Conservation (phyloP, 2,888 invertebrate species). For the Craniophora ligustri region DNA sequence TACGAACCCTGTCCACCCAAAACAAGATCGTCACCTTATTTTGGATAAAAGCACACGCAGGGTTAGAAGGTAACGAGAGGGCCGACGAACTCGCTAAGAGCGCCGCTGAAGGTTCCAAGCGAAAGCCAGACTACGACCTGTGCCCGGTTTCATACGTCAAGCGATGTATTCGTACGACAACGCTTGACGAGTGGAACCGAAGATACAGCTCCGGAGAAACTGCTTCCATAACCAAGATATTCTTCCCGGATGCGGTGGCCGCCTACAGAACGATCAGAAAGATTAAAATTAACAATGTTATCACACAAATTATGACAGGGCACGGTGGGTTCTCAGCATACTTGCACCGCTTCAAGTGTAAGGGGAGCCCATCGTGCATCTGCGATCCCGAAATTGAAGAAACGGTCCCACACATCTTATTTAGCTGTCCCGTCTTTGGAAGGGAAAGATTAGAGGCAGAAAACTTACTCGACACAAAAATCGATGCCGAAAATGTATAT, state of each 20-base stretch:
- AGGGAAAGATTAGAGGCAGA: too few relatives aligned
- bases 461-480: too few relatives aligned
- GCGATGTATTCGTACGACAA: conserved; percentile 11
- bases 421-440: too few relatives aligned
- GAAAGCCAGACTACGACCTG: conserved; percentile 7
- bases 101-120: background rate
- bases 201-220: background rate
- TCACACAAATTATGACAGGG: background rate
- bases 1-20: background rate
- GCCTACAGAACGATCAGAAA: background rate
- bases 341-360: background rate
- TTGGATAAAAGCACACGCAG: background rate
- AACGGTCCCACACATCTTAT: too few relatives aligned
- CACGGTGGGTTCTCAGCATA: background rate
- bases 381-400: too few relatives aligned
- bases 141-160: conserved; percentile 35
- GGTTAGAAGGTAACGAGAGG: background rate
- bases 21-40: background rate
- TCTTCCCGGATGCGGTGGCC: background rate
- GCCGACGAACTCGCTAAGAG: background rate
- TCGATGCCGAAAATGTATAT: too few relatives aligned
- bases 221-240: background rate
- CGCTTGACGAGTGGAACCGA: conserved; percentile 19
- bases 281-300: background rate
- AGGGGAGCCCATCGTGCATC: too few relatives aligned